Percentiles rank a stretch among this genome's conserved stretches.
Evolutionary conservation across 2,888 invertebrate species (phyloP).

Genomic region (Hoplodrina blanda): DNA sequence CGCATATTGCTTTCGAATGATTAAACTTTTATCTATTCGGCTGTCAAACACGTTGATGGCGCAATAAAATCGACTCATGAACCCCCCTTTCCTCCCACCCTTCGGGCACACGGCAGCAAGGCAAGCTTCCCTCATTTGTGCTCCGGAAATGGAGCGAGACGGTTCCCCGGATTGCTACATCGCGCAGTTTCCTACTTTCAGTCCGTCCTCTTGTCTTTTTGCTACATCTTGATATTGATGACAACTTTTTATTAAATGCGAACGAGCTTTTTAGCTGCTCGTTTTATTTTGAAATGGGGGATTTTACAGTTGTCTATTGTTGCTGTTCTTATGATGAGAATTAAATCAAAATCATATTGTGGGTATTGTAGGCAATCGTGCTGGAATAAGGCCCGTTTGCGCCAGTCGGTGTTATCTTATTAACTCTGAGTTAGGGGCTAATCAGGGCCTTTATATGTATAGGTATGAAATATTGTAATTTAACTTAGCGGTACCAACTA

Average conservation of each 20-base stretch:
- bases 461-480: no score
- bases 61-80: constrained; percentile 58
- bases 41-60: constrained; percentile 54
- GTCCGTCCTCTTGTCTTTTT: constrained; percentile 45
- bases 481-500: no score
- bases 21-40: constrained; percentile 55
- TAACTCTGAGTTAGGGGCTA: no score
- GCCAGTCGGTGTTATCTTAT: no score
- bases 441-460: no score
- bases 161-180: constrained; percentile 65
- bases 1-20: constrained; percentile 38
- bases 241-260: constrained; percentile 12
- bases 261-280: neutral
- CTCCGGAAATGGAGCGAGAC: constrained; percentile 71
- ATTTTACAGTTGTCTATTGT: neutral
- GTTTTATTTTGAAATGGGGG: neutral
- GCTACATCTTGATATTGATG: constrained; percentile 35
- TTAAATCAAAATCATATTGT: no score
- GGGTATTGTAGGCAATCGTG: no score
- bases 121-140: constrained; percentile 63
- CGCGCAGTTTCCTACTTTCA: constrained; percentile 55
- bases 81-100: constrained; percentile 3
- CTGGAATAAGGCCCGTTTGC: no score
- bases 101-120: constrained; percentile 26
- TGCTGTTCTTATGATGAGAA: neutral